Evolutionary conservation across 2,888 invertebrate genomes (phyloP), one percentile per base, ranked within the genome.

Genomic region (Agriotes lineatus): DNA sequence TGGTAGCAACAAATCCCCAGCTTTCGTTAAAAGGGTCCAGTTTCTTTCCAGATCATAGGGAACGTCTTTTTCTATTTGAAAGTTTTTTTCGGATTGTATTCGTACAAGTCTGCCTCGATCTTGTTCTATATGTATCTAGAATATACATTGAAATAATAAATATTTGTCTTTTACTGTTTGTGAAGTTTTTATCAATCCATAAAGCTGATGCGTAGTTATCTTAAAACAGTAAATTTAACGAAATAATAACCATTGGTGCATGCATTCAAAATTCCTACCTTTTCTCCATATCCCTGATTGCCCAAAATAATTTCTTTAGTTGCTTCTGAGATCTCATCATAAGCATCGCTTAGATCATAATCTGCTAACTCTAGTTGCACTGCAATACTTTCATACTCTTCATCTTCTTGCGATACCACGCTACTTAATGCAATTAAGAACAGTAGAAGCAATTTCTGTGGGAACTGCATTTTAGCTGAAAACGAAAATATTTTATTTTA

Each of bases 1-100:
- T 1, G 85, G 84, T 56, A 89, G 74, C 44, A 87, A 73, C 1
- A 84, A 81, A 69, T 88, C 88, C 16, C 88, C 88, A 10, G 87
- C 85, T 71, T 87, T 86, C 37, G 86, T 78, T 0, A 88, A 75
- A 2, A 87, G 81, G 9, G 85, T 85, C 68, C 86, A 85, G 71
- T 87, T 87, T 63, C 87, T 80, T 64, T 82, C 79, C n/a, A 87
- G 78, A 7, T 86, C 81, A 14, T 58, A 71, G 0, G 81, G 78
- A 20, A 81, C 65, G 22, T 75, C 66, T 18, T 69, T 64, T 64
- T 64, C 70, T 9, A 59, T 54, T 35, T 70, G 18, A 30, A 59
- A 22, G 72, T 76, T 42, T 57, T 33, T 58, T 72, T 66, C 33
- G 74, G 84, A 83, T 77, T 87, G 87, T 60, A 81, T 81, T 33